Conservation (phyloP, 2,888 invertebrate genomes). For the Periphyllus acericola region DNA sequence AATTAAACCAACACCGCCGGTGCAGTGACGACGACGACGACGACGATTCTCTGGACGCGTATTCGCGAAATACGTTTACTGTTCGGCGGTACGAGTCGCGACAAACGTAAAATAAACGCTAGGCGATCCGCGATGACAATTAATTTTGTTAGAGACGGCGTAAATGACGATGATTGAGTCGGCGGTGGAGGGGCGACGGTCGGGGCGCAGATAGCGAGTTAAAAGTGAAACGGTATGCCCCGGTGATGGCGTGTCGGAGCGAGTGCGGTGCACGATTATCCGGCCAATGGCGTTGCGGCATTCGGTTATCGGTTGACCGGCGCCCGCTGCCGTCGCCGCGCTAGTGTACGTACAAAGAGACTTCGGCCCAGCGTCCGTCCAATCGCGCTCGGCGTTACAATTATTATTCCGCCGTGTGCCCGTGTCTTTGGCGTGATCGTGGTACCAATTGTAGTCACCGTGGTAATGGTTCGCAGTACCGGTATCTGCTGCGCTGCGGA, state of each 20-base stretch:
- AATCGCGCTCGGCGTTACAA: neutral
- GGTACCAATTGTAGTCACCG: too few species aligned
- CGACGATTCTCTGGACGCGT: neutral
- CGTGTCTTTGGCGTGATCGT: too few species aligned
- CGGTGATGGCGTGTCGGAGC: neutral
- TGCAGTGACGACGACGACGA: neutral
- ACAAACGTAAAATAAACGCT: neutral
- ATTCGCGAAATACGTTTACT: too few species aligned
- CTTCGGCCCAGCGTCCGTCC: neutral
- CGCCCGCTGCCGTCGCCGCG: neutral
- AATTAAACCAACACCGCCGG: neutral
- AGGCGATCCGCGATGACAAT: neutral
- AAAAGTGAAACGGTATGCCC: constrained; percentile 15
- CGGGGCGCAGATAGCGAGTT: constrained; percentile 10
- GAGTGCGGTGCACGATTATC: neutral
- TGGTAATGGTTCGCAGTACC: neutral
- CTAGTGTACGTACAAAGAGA: constrained; percentile 8
- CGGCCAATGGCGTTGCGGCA: constrained; percentile 18
- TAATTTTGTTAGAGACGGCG: neutral
- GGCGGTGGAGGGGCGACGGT: neutral
- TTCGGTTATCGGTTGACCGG: constrained; percentile 34
- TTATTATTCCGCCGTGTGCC: neutral
- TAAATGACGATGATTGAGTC: neutral
- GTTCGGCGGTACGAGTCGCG: neutral
- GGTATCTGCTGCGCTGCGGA: neutral